Conservation (phyloP, 2,888 invertebrate species). For the Aporophyla lueneburgensis region DNA sequence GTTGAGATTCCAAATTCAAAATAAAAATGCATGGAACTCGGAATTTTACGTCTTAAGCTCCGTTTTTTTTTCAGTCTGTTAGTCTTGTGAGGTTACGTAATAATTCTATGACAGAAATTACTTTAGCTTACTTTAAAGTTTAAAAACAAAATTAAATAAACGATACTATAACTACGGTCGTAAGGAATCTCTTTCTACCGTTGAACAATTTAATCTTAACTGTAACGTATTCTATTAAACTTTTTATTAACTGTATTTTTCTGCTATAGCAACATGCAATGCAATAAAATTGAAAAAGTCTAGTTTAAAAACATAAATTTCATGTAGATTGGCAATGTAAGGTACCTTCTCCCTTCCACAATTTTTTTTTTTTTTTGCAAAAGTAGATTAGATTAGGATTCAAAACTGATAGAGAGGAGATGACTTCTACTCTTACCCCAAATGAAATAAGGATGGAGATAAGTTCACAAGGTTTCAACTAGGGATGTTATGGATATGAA, state of each 20-base stretch:
- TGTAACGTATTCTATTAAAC: conserved; percentile 26
- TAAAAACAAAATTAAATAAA: neutral
- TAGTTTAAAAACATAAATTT: neutral
- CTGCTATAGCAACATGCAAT: neutral
- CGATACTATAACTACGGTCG: neutral
- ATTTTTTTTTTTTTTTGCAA: too few species aligned
- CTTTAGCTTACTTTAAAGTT: neutral
- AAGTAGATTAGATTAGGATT: too few species aligned
- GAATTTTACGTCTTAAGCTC: neutral
- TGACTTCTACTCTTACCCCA: too few species aligned
- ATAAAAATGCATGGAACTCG: neutral
- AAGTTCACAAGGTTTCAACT: too few species aligned
- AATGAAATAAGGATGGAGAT: too few species aligned
- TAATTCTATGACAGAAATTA: neutral
- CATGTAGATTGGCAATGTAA: neutral
- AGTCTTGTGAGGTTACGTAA: neutral
- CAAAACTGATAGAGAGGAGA: too few species aligned
- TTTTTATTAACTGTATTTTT: conserved; percentile 9
- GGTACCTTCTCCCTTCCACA: neutral
- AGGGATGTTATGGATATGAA: too few species aligned
- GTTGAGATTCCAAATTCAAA: neutral
- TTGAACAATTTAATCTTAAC: conserved; percentile 10
- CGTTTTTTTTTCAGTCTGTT: neutral
- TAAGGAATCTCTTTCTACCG: neutral
- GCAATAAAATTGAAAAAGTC: neutral